Conservation (phyloP, 2,113 vertebrate genomes). For the Tyto alba region DNA sequence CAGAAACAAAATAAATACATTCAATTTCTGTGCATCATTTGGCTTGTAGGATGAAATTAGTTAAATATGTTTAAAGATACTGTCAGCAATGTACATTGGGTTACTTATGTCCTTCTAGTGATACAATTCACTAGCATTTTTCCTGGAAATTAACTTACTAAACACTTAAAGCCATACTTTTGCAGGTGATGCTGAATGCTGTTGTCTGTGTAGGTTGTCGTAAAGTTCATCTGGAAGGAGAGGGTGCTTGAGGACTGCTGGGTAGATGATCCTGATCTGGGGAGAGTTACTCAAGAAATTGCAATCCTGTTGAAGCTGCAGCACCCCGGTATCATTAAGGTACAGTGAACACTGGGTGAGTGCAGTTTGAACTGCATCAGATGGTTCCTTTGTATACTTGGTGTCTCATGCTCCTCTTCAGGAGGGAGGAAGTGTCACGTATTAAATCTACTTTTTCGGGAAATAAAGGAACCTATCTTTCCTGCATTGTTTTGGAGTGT, state of each 20-base stretch:
- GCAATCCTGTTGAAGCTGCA: constrained; percentile 82
- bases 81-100: neutral
- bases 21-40: neutral
- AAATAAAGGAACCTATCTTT: neutral
- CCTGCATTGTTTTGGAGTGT: neutral
- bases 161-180: neutral
- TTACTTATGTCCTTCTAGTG: neutral
- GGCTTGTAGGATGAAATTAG: neutral
- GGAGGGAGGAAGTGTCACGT: neutral
- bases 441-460: neutral
- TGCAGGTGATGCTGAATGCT: neutral
- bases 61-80: neutral
- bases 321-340: constrained; percentile 89
- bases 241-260: constrained; percentile 87
- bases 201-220: constrained; percentile 74
- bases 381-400: neutral
- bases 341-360: neutral
- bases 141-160: neutral
- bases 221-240: constrained; percentile 93
- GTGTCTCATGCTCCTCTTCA: neutral
- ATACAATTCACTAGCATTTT: neutral
- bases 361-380: neutral
- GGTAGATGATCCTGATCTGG: constrained; percentile 85
- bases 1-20: neutral
- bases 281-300: constrained; percentile 87